Conservation (phyloP, 2,113 vertebrate genomes). For the Perca schrenkii region DNA sequence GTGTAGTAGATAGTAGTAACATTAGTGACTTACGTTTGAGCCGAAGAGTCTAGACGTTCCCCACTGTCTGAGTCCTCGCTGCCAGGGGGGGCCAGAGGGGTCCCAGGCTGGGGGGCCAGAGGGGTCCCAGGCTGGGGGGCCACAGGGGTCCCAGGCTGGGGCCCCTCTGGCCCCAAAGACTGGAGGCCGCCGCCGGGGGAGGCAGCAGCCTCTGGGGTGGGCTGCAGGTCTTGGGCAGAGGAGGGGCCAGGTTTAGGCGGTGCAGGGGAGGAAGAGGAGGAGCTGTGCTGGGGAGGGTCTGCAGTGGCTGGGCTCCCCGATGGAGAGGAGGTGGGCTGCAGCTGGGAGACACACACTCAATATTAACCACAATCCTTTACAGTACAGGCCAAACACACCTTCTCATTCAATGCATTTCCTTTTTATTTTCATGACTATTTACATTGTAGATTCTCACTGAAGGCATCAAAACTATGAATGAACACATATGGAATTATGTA, state of each 20-base stretch:
- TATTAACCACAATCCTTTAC: too few relatives aligned
- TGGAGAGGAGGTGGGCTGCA: conserved; percentile 65
- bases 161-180: background rate
- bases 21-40: conserved; percentile 31
- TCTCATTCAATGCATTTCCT: too few relatives aligned
- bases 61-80: background rate
- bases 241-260: conserved; percentile 18
- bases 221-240: conserved; percentile 45
- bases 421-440: too few relatives aligned
- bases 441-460: too few relatives aligned
- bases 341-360: conserved; percentile 21
- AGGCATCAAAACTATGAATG: too few relatives aligned
- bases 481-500: too few relatives aligned
- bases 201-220: conserved; percentile 4
- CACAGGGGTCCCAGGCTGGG: background rate
- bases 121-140: too few relatives aligned
- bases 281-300: conserved; percentile 41
- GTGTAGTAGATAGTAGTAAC: too few relatives aligned
- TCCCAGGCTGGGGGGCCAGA: background rate
- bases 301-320: conserved; percentile 25
- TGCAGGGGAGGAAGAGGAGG: conserved; percentile 17
- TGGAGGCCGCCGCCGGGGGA: background rate
- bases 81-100: background rate
- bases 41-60: background rate
- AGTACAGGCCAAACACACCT: too few relatives aligned